Percentiles rank a stretch among this genome's conserved stretches.
phyloP scores from a whole-genome alignment of 2,888 invertebrate genomes.

The Sicus ferrugineus region DNA sequence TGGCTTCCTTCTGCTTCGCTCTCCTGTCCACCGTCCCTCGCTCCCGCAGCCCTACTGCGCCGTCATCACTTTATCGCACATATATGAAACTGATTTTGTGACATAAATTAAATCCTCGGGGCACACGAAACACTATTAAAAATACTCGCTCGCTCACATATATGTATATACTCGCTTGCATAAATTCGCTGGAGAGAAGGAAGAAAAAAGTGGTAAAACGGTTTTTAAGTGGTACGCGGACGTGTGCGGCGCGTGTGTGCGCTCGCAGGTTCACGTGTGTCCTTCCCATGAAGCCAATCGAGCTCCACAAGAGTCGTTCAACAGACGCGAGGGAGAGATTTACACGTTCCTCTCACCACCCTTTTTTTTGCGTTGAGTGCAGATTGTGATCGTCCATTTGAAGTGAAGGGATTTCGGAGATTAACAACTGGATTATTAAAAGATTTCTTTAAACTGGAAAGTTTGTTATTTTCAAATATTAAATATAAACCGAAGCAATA shows the following conservation, averaged over 20 bases:
- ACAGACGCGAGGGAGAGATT: too few relatives aligned
- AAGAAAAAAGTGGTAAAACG: constrained; percentile 5
- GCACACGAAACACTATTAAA: constrained; percentile 61
- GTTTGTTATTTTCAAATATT: too few relatives aligned
- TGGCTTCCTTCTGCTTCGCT: not conserved
- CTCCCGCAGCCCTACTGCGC: not conserved
- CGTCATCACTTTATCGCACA: not conserved
- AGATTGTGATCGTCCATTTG: too few relatives aligned
- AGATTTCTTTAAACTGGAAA: too few relatives aligned
- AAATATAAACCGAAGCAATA: too few relatives aligned
- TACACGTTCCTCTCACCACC: too few relatives aligned
- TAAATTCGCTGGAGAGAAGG: constrained; percentile 4
- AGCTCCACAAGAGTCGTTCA: too few relatives aligned
- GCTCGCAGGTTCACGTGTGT: not conserved
- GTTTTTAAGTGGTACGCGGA: not conserved
- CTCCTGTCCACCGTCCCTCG: not conserved
- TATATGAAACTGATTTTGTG: constrained; percentile 60
- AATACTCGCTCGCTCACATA: constrained; percentile 48
- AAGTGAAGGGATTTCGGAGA: too few relatives aligned
- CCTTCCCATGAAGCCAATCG: too few relatives aligned
- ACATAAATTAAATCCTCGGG: constrained; percentile 61
- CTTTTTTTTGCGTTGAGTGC: too few relatives aligned
- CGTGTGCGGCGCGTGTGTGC: not conserved
- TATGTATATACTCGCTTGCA: not conserved
- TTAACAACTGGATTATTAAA: too few relatives aligned